Evolutionary conservation across 2,888 invertebrate genomes (phyloP), one percentile per base, ranked within the genome.

Genomic region (Drosophila picticornis): DNA sequence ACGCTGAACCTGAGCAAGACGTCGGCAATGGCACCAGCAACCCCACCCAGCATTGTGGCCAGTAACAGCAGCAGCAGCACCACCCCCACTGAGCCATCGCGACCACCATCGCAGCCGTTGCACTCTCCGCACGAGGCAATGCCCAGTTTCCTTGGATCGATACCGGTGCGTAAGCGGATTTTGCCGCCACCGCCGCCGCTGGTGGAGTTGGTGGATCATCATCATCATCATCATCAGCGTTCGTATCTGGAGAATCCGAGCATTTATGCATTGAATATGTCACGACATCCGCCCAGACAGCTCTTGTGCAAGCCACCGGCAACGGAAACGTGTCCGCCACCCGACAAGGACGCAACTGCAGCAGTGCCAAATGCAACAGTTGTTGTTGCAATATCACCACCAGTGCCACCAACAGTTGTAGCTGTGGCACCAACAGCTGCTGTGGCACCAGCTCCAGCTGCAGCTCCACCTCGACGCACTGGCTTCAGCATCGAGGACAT

Each of bases 401-500:
- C 91, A 91, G 93, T 84, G 90, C 94, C 94, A 19, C 75, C 95
- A 10, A 11, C 64, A 25, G 75, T 73, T 31, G 11, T 69, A 2
- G 46, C 74, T 2, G 13, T 69, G 10, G 46, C 72, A 34, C 60
- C 69, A 22, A 38, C 77, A 32, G 58, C 72, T 2, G 53, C 64
- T n/a, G 55, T 94, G 19, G 87, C 91, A 27, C 50, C 46, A 46
- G 46, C 46, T 9, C 46, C 22, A n/a, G 52, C n/a, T 88, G 93
- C 91, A 92, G 65, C 74, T 91, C 94, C 94, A 22, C 88, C 95
- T 13, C 95, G 96, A 81, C 96, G 96, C 90, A 97, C 97, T 91
- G 97, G 97, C 25, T 97, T 97, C 93, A 97, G 97, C 91, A 97
- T 97, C 94, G 97, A 97, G 91, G 97, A 97, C 85, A 97, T 97